A percentile compares a stretch with the other conserved stretches of the same genome.
Evolutionary conservation across 2,888 invertebrate species (phyloP).

Genomic region (Drosophila nr. fundita): DNA sequence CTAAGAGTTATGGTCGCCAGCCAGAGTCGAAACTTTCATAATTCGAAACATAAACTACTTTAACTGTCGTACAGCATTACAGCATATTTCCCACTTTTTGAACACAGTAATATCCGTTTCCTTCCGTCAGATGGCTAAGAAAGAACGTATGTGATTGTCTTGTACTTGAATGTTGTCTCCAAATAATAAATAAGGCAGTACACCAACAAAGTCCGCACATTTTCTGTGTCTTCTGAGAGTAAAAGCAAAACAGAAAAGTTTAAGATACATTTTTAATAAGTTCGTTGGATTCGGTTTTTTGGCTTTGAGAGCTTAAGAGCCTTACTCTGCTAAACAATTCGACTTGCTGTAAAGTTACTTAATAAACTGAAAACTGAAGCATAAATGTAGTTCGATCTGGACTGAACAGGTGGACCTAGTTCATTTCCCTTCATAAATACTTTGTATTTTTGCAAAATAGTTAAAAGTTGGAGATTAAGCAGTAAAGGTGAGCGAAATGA

Average conservation of each 20-base stretch:
- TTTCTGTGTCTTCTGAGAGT: background rate
- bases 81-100: slow-evolving; percentile 29
- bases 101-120: slow-evolving; percentile 41
- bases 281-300: background rate
- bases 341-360: background rate
- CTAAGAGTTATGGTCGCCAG: slow-evolving; percentile 33
- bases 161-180: background rate
- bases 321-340: background rate
- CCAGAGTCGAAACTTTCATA: slow-evolving; percentile 64
- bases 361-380: too few species aligned
- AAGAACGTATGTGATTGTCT: background rate
- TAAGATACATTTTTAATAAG: background rate
- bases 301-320: background rate
- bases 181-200: background rate
- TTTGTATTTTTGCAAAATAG: background rate
- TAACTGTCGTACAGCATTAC: slow-evolving; percentile 60
- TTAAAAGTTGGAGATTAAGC: background rate
- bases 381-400: background rate
- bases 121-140: slow-evolving; percentile 13
- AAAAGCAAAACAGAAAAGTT: background rate
- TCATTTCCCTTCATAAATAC: background rate
- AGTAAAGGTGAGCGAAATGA: slow-evolving; percentile 17
- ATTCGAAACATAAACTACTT: slow-evolving; percentile 73
- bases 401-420: background rate
- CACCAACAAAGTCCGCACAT: background rate